Evolutionary conservation across 2,797 vertebrate species (phyloP).

Genomic region (Antennarius maculatus): DNA sequence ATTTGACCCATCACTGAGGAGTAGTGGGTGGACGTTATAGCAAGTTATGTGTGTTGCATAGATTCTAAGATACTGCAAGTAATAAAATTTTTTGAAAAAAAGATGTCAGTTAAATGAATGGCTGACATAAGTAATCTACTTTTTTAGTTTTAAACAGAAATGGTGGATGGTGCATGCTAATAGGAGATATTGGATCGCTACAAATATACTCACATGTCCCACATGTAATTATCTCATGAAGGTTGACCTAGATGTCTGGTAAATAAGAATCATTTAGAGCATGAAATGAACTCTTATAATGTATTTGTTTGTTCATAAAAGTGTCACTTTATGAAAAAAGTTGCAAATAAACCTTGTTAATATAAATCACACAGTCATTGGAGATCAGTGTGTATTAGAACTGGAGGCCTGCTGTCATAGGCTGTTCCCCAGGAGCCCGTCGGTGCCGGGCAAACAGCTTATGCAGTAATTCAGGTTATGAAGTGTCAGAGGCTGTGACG

Average conservation of each 20-base stretch:
- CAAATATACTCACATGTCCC: constrained; percentile 6
- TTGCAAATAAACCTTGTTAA: not conserved
- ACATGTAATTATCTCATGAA: constrained; percentile 13
- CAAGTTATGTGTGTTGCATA: too few relatives aligned
- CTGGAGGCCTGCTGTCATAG: constrained; percentile 6
- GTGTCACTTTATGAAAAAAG: not conserved
- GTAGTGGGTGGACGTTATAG: too few relatives aligned
- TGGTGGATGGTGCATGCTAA: not conserved
- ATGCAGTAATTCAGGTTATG: constrained; percentile 37
- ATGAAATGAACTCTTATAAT: not conserved
- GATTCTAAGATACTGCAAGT: too few relatives aligned
- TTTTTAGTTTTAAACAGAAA: not conserved
- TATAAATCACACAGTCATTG: not conserved
- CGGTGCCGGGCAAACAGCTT: constrained; percentile 24
- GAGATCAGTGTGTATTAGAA: constrained; percentile 1
- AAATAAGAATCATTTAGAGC: not conserved
- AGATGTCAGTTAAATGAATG: too few relatives aligned
- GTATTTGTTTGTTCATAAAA: not conserved
- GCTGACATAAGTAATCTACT: not conserved
- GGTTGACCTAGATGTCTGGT: constrained; percentile 17
- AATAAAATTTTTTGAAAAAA: too few relatives aligned
- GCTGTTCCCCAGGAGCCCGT: not conserved
- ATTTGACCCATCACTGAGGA: too few relatives aligned
- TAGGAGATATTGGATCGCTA: not conserved
- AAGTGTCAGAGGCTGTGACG: constrained; percentile 51